Evolutionary conservation across 2,113 vertebrate species (phyloP).

Genomic region (Epinephelus lanceolatus): DNA sequence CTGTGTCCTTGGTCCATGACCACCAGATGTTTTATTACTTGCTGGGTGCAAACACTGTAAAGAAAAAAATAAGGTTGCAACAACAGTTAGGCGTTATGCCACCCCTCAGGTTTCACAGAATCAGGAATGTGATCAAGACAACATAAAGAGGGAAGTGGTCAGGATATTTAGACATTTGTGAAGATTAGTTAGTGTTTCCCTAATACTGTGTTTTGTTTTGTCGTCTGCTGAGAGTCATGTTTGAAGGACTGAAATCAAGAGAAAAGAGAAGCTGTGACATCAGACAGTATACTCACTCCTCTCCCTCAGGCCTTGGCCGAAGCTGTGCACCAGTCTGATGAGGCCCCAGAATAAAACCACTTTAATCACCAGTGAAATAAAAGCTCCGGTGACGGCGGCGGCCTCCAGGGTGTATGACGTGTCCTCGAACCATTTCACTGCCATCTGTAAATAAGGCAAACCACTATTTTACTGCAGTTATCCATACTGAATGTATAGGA

Average conservation of each 20-base stretch:
- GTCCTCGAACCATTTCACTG: constrained; percentile 80
- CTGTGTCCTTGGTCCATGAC: constrained; percentile 5
- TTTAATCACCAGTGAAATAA: constrained; percentile 88
- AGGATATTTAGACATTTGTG: neutral
- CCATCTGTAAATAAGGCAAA: constrained; percentile 75
- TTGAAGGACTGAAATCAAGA: neutral
- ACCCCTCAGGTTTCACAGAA: neutral
- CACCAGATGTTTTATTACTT: constrained; percentile 2
- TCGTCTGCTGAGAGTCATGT: neutral
- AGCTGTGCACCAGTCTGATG: constrained; percentile 84
- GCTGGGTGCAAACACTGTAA: constrained; percentile 86
- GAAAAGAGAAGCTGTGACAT: neutral
- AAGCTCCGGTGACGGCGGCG: constrained; percentile 83
- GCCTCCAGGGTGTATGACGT: constrained; percentile 85
- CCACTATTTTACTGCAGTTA: neutral
- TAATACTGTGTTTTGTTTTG: neutral
- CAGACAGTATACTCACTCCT: constrained; percentile 83
- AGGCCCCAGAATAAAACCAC: constrained; percentile 85
- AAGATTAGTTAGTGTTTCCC: neutral
- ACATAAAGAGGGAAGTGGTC: neutral
- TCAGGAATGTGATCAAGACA: neutral
- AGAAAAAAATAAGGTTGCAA: neutral
- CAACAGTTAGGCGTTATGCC: neutral
- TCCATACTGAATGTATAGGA: neutral
- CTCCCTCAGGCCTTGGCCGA: constrained; percentile 88